Base-by-base conservation (phyloP, 2,888 invertebrate species). In the Cataglyphis cursor region DNA sequence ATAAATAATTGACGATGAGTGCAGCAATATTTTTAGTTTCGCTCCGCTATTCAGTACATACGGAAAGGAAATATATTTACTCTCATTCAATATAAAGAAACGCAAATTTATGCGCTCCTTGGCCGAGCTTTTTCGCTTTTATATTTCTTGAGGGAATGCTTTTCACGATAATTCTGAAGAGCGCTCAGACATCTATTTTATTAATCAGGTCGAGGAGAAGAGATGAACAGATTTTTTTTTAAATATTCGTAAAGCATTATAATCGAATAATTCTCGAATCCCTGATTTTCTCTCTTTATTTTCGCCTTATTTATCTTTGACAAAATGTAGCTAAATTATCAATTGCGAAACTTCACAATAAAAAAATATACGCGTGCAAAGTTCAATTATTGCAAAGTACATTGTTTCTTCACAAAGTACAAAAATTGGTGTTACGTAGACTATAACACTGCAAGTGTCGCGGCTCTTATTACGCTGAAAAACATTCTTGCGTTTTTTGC, bases 111-210 rank as follows among this genome's bases (percentile, higher is more conserved):
- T 78, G 81, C 74, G 35, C 41, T 65, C 24, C 15, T n/a, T 51
- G 38, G 51, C 82, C 83, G 87, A 85, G 83, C 78, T 85, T 82
- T 76, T 87, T 87, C 84, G 84, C 87, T 84, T 85, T 88, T 85
- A 87, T 86, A 87, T 85, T 85, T 85, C 83, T 87, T 87, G 84
- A 85, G 87, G 86, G 88, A 89, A 74, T 65, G 80, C 88, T 78
- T 78, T 83, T 65, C 83, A 66, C 54, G 28, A 85, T 86, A 86
- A 62, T 86, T 84, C 38, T 59, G 61, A 86, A 88, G 90, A 76
- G 86, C 83, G 75, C 61, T 3, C 57, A 74, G 68, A 80, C 51
- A 57, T 64, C 24, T 62, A 57, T 76, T 81, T 68, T 85, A 76
- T 86, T 84, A 84, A 82, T 38, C n/a, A 24, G 61, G 35, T 62